These are phyloP conservation scores for Heliocidaris erythrogramma DNA, from an alignment of 35 echinoderm and acorn worm species.

Conservation along the genomic window DNA sequence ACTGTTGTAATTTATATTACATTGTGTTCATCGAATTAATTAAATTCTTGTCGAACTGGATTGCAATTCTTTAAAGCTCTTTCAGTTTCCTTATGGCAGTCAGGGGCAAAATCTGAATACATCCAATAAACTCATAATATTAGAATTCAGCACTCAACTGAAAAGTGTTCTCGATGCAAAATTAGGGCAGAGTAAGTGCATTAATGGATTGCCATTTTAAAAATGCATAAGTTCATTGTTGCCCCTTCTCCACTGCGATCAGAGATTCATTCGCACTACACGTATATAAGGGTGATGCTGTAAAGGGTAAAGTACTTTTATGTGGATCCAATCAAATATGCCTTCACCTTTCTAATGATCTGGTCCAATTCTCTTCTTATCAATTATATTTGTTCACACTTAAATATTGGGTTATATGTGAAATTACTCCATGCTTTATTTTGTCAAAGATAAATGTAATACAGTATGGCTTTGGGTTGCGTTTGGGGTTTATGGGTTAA, in stretches of 20 bases:
- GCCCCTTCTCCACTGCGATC: background rate
- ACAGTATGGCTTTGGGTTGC: too few species aligned
- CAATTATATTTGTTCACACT: background rate
- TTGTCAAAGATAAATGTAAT: too few species aligned
- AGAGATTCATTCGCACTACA: background rate
- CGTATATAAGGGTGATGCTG: background rate
- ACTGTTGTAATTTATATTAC: too few species aligned
- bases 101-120: background rate
- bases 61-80: too few species aligned
- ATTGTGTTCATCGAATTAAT: too few species aligned
- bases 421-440: too few species aligned
- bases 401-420: too few species aligned
- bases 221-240: background rate
- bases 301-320: conserved; percentile 1
- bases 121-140: background rate
- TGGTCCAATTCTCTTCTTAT: background rate
- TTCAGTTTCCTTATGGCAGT: too few species aligned
- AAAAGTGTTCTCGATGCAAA: background rate
- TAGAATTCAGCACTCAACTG: background rate
- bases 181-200: background rate
- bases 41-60: too few species aligned
- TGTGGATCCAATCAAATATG: background rate
- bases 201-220: background rate
- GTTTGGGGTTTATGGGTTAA: too few species aligned
- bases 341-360: background rate